Conservation (phyloP, 2,888 invertebrate species). For the Bedellia somnulentella region DNA sequence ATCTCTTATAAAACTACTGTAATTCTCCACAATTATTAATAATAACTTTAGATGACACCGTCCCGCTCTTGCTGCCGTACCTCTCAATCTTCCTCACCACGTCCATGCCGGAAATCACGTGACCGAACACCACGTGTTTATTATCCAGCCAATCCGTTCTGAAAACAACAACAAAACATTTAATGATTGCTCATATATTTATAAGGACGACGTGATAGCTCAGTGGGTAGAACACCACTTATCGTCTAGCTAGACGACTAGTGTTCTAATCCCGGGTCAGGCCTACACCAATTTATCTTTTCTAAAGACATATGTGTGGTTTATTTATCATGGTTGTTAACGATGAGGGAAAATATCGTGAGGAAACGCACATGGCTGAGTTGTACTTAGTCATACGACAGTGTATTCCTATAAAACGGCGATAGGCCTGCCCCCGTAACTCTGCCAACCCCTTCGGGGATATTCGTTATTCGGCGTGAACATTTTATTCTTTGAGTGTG, state of each 20-base stretch:
- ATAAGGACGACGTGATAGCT: background rate
- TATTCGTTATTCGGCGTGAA: background rate
- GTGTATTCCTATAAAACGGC: too few relatives aligned
- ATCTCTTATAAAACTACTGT: constrained; percentile 60
- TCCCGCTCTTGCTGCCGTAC: constrained; percentile 79
- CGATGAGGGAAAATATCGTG: too few relatives aligned
- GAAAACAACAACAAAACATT: constrained; percentile 15
- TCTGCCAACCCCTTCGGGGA: too few relatives aligned
- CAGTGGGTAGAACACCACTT: too few relatives aligned
- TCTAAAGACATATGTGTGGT: too few relatives aligned
- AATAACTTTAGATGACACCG: constrained; percentile 75
- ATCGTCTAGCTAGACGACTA: too few relatives aligned
- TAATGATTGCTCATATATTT: background rate
- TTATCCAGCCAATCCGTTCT: constrained; percentile 88
- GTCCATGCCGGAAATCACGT: constrained; percentile 91
- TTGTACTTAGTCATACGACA: too few relatives aligned
- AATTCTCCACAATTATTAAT: constrained; percentile 88
- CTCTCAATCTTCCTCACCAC: constrained; percentile 91
- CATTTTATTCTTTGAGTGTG: background rate
- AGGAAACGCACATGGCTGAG: too few relatives aligned
- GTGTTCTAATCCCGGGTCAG: too few relatives aligned
- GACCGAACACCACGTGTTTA: constrained; percentile 98
- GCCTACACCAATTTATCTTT: too few relatives aligned
- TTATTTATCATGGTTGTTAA: too few relatives aligned
- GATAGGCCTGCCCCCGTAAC: too few relatives aligned